Evolutionary conservation across 2,888 invertebrate species (phyloP).

Genomic region (Anthrax anthrax): DNA sequence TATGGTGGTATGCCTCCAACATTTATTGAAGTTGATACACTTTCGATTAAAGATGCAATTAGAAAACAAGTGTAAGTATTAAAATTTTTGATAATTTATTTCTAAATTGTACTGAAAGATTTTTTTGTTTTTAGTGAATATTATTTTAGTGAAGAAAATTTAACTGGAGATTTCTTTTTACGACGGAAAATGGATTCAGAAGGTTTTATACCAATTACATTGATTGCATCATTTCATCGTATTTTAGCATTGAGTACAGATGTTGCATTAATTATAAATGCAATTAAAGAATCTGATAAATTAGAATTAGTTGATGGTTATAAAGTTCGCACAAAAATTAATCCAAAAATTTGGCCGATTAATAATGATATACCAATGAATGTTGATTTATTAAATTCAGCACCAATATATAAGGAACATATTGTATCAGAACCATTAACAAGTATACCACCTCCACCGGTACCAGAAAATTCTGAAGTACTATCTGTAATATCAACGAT

Average conservation of each 20-base stretch:
- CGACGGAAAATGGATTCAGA: conserved; percentile 91
- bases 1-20: conserved; percentile 31
- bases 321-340: conserved; percentile 68
- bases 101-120: conserved; percentile 41
- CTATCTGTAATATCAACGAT: neutral
- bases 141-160: conserved; percentile 95
- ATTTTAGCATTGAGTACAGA: conserved; percentile 79
- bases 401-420: neutral
- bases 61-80: conserved; percentile 79
- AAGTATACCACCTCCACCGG: conserved; percentile 56
- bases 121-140: conserved; percentile 65
- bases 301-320: conserved; percentile 64
- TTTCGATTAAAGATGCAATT: conserved; percentile 66
- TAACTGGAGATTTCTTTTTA: conserved; percentile 89
- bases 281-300: conserved; percentile 72
- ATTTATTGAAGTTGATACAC: conserved; percentile 29
- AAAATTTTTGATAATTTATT: neutral
- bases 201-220: conserved; percentile 82
- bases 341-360: conserved; percentile 83
- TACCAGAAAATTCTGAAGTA: conserved; percentile 45
- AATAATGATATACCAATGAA: conserved; percentile 38
- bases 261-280: conserved; percentile 66
- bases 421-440: conserved; percentile 44
- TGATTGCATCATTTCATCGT: conserved; percentile 93
- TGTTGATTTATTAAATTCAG: conserved; percentile 8